Evolutionary conservation across 2,888 invertebrate genomes (phyloP).

Genomic region (Scaptomyza tumidula): DNA sequence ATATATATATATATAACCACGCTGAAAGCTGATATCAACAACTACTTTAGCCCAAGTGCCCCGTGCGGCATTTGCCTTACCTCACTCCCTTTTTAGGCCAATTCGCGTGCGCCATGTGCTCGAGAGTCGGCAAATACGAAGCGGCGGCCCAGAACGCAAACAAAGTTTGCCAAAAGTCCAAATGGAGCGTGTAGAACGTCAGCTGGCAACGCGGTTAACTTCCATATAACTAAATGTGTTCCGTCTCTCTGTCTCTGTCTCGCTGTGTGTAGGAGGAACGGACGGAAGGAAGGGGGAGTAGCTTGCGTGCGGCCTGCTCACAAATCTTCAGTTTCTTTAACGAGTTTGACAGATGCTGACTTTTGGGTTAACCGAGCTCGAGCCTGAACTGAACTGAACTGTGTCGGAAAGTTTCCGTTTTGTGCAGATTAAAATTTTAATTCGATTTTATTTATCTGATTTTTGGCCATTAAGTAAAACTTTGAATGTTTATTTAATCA

Average conservation of each 20-base stretch:
- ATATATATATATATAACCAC: too few relatives aligned
- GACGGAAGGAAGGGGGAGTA: neutral
- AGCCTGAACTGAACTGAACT: too few relatives aligned
- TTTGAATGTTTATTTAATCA: neutral
- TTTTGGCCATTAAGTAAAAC: slow-evolving; percentile 1
- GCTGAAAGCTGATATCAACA: slow-evolving; percentile 77
- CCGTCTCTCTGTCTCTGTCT: slow-evolving; percentile 5
- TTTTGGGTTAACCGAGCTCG: slow-evolving; percentile 43
- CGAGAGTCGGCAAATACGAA: slow-evolving; percentile 28
- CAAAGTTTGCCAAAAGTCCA: slow-evolving; percentile 66
- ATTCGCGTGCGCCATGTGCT: slow-evolving; percentile 68
- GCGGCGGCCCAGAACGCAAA: slow-evolving; percentile 48
- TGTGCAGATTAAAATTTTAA: slow-evolving; percentile 38
- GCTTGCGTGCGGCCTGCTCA: slow-evolving; percentile 29
- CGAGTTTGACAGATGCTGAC: slow-evolving; percentile 68
- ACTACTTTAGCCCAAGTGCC: slow-evolving; percentile 57
- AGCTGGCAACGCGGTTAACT: slow-evolving; percentile 54
- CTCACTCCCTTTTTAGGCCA: slow-evolving; percentile 11
- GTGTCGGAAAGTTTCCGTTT: slow-evolving; percentile 29
- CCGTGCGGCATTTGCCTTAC: slow-evolving; percentile 16
- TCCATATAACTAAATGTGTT: slow-evolving; percentile 24
- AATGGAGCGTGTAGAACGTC: slow-evolving; percentile 72
- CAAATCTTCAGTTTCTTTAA: slow-evolving; percentile 44
- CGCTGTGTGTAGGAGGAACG: neutral
- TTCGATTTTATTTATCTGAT: neutral